Evolutionary conservation across 2,888 invertebrate species (phyloP), one percentile per base, ranked within the genome.

Genomic region (Pollenia angustigena): DNA sequence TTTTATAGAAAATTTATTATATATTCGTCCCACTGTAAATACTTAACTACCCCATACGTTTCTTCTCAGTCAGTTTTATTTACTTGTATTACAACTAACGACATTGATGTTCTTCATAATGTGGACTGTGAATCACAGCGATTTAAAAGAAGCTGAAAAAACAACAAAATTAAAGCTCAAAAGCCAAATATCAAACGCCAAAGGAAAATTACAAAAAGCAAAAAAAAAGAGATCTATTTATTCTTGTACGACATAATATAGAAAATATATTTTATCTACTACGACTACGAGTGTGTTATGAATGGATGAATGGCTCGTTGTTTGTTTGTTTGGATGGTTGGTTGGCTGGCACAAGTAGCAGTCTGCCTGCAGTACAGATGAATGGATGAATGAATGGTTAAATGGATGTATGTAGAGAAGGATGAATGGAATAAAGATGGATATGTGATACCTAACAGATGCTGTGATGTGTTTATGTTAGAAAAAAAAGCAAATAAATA

Each of bases 371-470:
- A 75, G 48, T 56, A 56, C 71, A 32, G 54, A 6, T 9, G 44
- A 8, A 66, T 46, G 40, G 42, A 52, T 32, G 46, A 9, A 46
- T 58, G 12, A 23, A 23, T 58, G 64, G 14, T 44, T 76, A 56
- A 11, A 69, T 80, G 69, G 16, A 48, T 23, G 16, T 48, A 50
- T 52, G 54, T 12, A 40, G 8, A 46, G 18, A 68, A 66, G 71
- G 4, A 66, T 66, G 44, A 42, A 66, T 71, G 40, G 42, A 58
- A 68, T 48, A 56, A 32, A 46, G 42, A 71, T 62, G 76, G 76
- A 74, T 81, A 81, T 85, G 82, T 75, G 85, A 85, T 85, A 85
- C 48, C 62, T 54, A 81, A 85, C 85, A 85, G 81, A 85, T 85
- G 85, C 72, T 82, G 32, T 74, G 60, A 68, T 62, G 62, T 85